Evolutionary conservation across 2,113 vertebrate species (phyloP).

Genomic region (Alethe diademata): DNA sequence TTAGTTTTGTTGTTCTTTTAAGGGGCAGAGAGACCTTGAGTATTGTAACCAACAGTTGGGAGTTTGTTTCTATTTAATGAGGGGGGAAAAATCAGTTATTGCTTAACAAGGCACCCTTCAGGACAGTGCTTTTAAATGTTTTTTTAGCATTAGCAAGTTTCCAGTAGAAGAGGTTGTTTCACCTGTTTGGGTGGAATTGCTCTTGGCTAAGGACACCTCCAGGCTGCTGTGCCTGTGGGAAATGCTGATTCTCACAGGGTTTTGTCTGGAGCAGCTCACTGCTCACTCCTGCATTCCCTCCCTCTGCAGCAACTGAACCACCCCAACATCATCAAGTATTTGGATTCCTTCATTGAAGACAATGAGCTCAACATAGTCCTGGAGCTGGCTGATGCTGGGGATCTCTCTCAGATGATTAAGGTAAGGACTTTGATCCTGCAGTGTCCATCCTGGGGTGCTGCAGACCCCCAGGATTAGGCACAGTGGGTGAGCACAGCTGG

Average conservation of each 20-base stretch:
- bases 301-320: constrained; percentile 83
- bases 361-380: constrained; percentile 85
- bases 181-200: neutral
- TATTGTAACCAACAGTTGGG: neutral
- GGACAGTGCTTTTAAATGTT: neutral
- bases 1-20: neutral
- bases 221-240: neutral
- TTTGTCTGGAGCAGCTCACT: neutral
- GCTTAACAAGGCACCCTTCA: neutral
- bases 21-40: neutral
- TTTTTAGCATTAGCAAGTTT: neutral
- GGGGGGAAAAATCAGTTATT: neutral
- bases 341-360: constrained; percentile 87
- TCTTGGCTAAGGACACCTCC: neutral
- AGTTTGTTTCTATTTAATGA: neutral
- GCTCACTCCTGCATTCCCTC: neutral
- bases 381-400: constrained; percentile 82
- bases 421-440: constrained; percentile 21
- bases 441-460: neutral
- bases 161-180: neutral
- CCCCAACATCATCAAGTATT: constrained; percentile 85
- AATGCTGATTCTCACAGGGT: rapidly evolving
- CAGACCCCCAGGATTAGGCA: rapidly evolving
- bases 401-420: constrained; percentile 89
- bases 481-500: neutral